phyloP scores from a whole-genome alignment of 1,140 invertebrate genomes.

The Ptiloglossa arizonensis region DNA sequence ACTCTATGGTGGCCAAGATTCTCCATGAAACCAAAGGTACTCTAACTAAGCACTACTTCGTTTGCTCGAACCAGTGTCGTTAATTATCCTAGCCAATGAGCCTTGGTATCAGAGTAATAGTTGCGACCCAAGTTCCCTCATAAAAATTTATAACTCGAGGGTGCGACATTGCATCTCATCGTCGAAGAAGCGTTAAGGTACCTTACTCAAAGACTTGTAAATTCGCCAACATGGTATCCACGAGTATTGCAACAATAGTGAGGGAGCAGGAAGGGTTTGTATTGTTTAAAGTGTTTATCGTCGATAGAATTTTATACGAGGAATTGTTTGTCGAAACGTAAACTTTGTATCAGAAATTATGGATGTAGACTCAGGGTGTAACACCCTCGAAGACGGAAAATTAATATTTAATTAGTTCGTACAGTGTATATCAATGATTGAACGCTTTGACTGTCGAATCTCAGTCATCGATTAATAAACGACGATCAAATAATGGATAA shows the following conservation, averaged over 20 bases:
- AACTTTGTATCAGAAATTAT: too few relatives aligned
- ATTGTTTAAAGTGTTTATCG: too few relatives aligned
- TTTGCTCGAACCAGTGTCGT: neutral
- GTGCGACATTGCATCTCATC: neutral
- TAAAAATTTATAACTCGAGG: conserved; percentile 40
- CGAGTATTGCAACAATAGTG: neutral
- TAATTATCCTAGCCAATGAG: conserved; percentile 28
- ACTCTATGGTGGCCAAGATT: too few relatives aligned
- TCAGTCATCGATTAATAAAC: too few relatives aligned
- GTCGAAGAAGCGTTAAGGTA: conserved; percentile 8
- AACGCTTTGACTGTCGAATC: too few relatives aligned
- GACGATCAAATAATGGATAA: too few relatives aligned
- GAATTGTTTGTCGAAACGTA: neutral
- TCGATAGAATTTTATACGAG: neutral
- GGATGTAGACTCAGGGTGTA: neutral
- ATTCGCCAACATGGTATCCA: neutral
- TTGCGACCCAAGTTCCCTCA: neutral
- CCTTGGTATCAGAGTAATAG: conserved; percentile 4
- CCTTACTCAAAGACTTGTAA: neutral
- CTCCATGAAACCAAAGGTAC: conserved; percentile 1
- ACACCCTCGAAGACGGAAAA: too few relatives aligned
- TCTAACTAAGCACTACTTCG: neutral
- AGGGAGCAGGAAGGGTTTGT: too few relatives aligned
- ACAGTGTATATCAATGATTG: too few relatives aligned
- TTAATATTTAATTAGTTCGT: too few relatives aligned